These are phyloP conservation scores for Porites lutea DNA, from an alignment of 64 coral and sea anemone species.

Conservation along the genomic window DNA sequence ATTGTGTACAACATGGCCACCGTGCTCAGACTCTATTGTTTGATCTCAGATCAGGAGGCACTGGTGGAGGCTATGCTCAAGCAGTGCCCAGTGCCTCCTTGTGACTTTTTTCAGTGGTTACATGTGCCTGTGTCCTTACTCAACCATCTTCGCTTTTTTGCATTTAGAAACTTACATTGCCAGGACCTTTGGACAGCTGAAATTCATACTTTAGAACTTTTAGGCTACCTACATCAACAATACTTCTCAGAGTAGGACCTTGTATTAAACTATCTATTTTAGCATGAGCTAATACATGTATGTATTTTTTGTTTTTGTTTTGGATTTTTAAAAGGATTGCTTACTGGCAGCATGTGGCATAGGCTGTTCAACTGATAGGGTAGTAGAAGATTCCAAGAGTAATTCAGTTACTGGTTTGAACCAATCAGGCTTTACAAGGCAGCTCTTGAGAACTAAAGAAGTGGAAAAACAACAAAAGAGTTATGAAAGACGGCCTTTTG, in stretches of 20 bases:
- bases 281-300: not conserved
- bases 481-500: not conserved
- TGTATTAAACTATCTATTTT: not conserved
- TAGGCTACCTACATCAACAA: not conserved
- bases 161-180: too few species aligned
- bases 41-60: too few species aligned
- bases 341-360: slow-evolving; percentile 56
- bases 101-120: too few species aligned
- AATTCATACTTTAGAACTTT: too few species aligned
- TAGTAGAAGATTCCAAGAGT: not conserved
- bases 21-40: too few species aligned
- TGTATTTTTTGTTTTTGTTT: not conserved
- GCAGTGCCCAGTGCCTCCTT: too few species aligned
- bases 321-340: slow-evolving; percentile 45
- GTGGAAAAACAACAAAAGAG: not conserved
- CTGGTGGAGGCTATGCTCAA: too few species aligned
- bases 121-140: too few species aligned
- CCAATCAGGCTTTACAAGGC: not conserved
- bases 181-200: too few species aligned
- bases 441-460: slow-evolving; percentile 13
- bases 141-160: too few species aligned
- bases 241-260: not conserved
- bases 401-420: not conserved
- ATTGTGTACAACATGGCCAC: too few species aligned
- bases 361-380: not conserved